Conservation (phyloP, 2,888 invertebrate genomes). For the Acanthosoma haemorrhoidale region DNA sequence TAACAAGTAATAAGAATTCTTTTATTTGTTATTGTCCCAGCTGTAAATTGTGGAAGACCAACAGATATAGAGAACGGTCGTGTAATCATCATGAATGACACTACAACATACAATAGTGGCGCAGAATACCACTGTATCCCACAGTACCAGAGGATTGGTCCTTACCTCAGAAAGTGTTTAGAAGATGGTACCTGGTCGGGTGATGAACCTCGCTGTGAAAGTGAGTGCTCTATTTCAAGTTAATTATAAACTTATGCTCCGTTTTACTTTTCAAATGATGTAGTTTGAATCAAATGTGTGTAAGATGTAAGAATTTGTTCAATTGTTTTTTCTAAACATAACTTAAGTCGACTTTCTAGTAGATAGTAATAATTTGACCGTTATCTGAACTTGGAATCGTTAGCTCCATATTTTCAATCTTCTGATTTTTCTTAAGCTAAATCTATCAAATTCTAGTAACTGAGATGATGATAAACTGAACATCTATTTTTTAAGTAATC, state of each 20-base stretch:
- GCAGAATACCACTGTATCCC: slow-evolving; percentile 87
- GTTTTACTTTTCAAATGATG: not conserved
- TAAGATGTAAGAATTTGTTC: too few species aligned
- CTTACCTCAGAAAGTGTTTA: slow-evolving; percentile 74
- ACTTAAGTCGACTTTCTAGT: too few species aligned
- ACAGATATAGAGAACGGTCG: slow-evolving; percentile 76
- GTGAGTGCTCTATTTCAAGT: slow-evolving; percentile 46
- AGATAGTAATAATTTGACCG: too few species aligned
- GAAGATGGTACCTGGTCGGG: slow-evolving; percentile 84
- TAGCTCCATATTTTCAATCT: too few species aligned
- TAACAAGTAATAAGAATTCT: not conserved
- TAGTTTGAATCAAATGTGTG: too few species aligned
- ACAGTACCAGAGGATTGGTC: slow-evolving; percentile 73
- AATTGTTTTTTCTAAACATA: too few species aligned
- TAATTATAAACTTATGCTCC: not conserved
- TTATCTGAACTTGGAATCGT: too few species aligned
- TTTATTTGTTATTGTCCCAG: slow-evolving; percentile 48
- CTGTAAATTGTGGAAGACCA: slow-evolving; percentile 78
- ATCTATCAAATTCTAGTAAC: too few species aligned
- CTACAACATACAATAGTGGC: slow-evolving; percentile 74
- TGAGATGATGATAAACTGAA: too few species aligned
- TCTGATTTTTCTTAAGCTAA: too few species aligned
- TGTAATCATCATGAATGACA: slow-evolving; percentile 77
- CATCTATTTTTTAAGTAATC: not conserved
- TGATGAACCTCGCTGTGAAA: slow-evolving; percentile 76